Percentiles rank a stretch among this genome's conserved stretches.
These are phyloP conservation scores for Mythimna ferrago DNA, from an alignment of 2,888 invertebrate genomes.

Conservation along the genomic window DNA sequence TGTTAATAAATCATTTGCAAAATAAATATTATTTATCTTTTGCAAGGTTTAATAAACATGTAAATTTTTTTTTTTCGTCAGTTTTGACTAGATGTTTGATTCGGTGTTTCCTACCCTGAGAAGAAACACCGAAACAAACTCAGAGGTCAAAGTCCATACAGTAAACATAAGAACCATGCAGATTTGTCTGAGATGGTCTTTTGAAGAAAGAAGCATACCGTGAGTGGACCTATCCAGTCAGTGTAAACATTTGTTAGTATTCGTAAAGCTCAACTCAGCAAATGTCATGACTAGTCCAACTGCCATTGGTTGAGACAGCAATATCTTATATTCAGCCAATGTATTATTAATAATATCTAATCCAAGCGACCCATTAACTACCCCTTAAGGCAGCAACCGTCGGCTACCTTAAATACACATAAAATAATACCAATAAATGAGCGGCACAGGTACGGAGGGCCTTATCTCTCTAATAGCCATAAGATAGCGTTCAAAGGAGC, in stretches of 20 bases:
- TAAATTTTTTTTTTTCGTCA: too few species aligned
- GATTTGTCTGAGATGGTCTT: too few species aligned
- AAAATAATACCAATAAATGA: slow-evolving; percentile 71
- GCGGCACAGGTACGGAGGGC: slow-evolving; percentile 69
- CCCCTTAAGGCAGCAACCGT: slow-evolving; percentile 19
- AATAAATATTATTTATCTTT: too few species aligned
- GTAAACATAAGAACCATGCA: too few species aligned
- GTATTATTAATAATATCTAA: slow-evolving; percentile 32
- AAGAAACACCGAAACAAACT: too few species aligned
- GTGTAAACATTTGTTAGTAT: too few species aligned
- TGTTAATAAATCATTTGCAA: not conserved
- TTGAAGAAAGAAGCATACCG: too few species aligned
- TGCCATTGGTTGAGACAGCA: not conserved
- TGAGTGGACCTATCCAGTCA: too few species aligned
- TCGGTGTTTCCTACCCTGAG: too few species aligned
- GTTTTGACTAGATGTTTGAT: too few species aligned
- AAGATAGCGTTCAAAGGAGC: slow-evolving; percentile 83
- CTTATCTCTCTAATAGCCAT: slow-evolving; percentile 84
- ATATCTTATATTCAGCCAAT: slow-evolving; percentile 15
- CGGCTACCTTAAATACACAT: slow-evolving; percentile 47
- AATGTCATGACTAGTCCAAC: not conserved
- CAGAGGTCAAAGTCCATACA: too few species aligned
- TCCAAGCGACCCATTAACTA: slow-evolving; percentile 7
- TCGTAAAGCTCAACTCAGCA: not conserved
- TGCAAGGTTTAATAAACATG: too few species aligned